phyloP scores from a whole-genome alignment of 2,797 vertebrate species.

The Aeoliscus strigatus region DNA sequence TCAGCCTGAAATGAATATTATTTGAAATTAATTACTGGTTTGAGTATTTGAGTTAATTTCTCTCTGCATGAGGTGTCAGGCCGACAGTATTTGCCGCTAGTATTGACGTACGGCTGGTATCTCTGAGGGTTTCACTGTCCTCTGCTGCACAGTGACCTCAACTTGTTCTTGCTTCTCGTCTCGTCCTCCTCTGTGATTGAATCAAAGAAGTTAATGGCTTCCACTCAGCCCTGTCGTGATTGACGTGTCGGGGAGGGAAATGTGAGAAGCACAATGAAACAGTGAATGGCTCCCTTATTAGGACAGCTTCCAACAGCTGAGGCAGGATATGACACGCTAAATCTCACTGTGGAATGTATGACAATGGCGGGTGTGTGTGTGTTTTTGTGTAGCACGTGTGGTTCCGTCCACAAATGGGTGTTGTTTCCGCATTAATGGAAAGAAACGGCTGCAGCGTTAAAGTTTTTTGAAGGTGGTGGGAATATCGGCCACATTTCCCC shows the following conservation, averaged over 20 bases:
- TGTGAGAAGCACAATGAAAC: conserved; percentile 33
- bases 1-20: too few relatives aligned
- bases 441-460: conserved; percentile 6
- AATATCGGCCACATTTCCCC: conserved; percentile 36
- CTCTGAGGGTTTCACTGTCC: too few relatives aligned
- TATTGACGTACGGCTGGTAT: too few relatives aligned
- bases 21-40: too few relatives aligned
- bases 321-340: conserved; percentile 74
- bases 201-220: conserved; percentile 5
- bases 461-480: conserved; percentile 34
- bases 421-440: conserved; percentile 4
- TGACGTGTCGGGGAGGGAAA: conserved; percentile 17
- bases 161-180: background rate
- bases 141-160: too few relatives aligned
- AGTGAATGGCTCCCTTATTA: conserved; percentile 53
- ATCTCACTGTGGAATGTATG: conserved; percentile 69
- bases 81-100: too few relatives aligned
- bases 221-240: conserved; percentile 13
- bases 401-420: conserved; percentile 27
- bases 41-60: too few relatives aligned
- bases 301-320: conserved; percentile 54
- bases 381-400: conserved; percentile 16
- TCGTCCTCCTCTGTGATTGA: background rate
- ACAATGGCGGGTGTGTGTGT: conserved; percentile 33
- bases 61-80: too few relatives aligned